Base-by-base conservation (phyloP, 2,888 invertebrate species). In the Gymnoscelis rufifasciata region DNA sequence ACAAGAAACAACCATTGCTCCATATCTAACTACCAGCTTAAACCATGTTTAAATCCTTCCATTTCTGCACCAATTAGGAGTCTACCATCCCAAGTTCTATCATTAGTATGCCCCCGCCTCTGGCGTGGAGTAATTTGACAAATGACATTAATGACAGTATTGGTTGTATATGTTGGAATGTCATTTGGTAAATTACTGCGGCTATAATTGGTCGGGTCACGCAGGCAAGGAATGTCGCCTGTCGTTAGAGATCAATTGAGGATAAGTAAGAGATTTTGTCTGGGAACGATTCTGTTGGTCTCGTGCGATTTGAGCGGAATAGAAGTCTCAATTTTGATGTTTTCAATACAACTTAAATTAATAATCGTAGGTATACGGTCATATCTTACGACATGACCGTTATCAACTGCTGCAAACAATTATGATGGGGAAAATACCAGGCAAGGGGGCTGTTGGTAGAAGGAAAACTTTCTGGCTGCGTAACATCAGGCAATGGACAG, bases 71-170 rank as follows among this genome's bases (percentile, higher is more conserved):
- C 51, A 57, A 57, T 57, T 55, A 53, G 44, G 14, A 23, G 26
- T 10, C 37, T 36, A 59, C 60, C 42, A 39, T 47, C 47, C 36
- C 14, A 36, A 12, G 30, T 43, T 40, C 60, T 64, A 60, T 62
- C 56, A 52, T 40, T 55, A 51, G 56, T 36, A 42, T 43, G 42
- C 45, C 50, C 36, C 48, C 42, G 61, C 68, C 67, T 53, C 51
- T 37, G 70, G 74, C 74, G 64, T 66, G 56, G 57, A 53, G 68
- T 78, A 81, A 81, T 80, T 76, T 66, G 57, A 70, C 74, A 76
- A 78, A 80, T 79, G 69, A 78, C 68, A 76, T 69, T 69, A 74
- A 75, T 74, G 64, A 73, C 63, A 71, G 68, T 78, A 80, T 80
- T 66, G 78, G 71, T 74, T 14, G 31, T 13, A 33, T 33, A 33